Conservation (phyloP, 2,888 invertebrate genomes). For the Drosophila paracracens region DNA sequence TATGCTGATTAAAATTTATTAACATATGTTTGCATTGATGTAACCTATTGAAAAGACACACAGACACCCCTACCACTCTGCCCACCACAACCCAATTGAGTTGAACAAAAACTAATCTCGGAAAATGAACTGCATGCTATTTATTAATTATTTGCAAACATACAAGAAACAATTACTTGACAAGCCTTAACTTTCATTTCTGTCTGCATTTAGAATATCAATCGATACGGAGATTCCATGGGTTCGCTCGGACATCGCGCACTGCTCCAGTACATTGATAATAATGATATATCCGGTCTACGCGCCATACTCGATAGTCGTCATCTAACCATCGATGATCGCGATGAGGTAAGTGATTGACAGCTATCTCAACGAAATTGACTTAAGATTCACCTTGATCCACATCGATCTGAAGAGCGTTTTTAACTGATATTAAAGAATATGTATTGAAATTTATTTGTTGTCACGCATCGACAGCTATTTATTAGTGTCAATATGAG, state of each 20-base stretch:
- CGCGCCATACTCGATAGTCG: constrained; percentile 93
- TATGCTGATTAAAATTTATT: constrained; percentile 40
- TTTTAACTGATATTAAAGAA: background rate
- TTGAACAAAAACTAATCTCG: constrained; percentile 22
- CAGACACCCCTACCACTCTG: background rate
- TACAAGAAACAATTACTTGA: background rate
- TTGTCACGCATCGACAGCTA: background rate
- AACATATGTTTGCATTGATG: constrained; percentile 41
- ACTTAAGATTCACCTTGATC: constrained; percentile 4
- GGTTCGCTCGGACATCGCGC: constrained; percentile 94
- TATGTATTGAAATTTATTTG: background rate
- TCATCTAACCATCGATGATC: constrained; percentile 93
- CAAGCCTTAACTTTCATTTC: constrained; percentile 9
- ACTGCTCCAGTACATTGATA: constrained; percentile 91
- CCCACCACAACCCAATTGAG: constrained; percentile 7
- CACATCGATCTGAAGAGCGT: background rate
- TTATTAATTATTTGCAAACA: constrained; percentile 29
- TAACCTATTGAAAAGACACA: constrained; percentile 29
- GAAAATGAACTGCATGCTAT: constrained; percentile 48
- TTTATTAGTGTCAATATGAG: background rate
- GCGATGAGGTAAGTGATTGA: constrained; percentile 90
- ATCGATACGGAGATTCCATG: constrained; percentile 94
- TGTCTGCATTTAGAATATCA: constrained; percentile 89
- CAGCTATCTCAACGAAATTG: background rate
- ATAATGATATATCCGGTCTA: constrained; percentile 92